These are phyloP conservation scores for Adelognathus sp. DNA, from an alignment of 2,888 invertebrate genomes.

Conservation along the genomic window DNA sequence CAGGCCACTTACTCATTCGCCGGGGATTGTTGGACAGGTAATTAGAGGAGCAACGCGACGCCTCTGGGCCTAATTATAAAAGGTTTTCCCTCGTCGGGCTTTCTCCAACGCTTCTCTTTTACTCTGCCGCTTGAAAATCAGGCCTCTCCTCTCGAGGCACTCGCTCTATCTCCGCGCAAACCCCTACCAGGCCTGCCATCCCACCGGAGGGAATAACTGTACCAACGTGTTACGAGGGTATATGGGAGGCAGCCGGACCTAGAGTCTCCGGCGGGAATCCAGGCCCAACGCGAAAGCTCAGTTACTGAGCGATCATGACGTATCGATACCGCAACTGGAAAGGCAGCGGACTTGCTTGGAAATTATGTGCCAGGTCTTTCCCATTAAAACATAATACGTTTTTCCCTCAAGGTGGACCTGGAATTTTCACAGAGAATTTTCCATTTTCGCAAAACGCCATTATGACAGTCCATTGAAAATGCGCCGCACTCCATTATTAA, in stretches of 20 bases:
- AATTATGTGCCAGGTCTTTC: no score
- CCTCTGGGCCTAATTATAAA: slow-evolving; percentile 80
- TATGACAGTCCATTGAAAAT: no score
- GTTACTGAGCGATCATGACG: slow-evolving; percentile 66
- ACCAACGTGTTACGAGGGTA: slow-evolving; percentile 34
- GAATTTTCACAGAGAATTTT: no score
- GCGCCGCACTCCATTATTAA: no score
- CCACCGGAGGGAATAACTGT: slow-evolving; percentile 43
- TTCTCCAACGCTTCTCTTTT: slow-evolving; percentile 51
- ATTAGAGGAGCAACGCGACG: slow-evolving; percentile 79
- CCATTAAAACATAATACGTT: no score
- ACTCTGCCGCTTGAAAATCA: slow-evolving; percentile 41
- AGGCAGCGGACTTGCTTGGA: not conserved
- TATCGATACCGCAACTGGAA: slow-evolving; percentile 57
- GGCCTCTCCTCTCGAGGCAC: slow-evolving; percentile 47
- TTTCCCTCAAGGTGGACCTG: no score
- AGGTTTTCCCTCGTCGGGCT: slow-evolving; percentile 60
- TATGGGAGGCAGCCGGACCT: slow-evolving; percentile 10
- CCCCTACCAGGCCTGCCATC: not conserved
- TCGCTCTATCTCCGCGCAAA: slow-evolving; percentile 41
- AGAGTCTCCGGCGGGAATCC: not conserved
- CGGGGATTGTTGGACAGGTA: slow-evolving; percentile 78
- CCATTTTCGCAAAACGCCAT: no score
- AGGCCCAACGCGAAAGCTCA: slow-evolving; percentile 45
- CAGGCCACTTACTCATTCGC: slow-evolving; percentile 75